Percentiles rank a stretch among this genome's conserved stretches.
These are phyloP conservation scores for Strongylocentrotus purpuratus DNA, from an alignment of 35 echinoderm and acorn worm genomes.

Conservation along the genomic window DNA sequence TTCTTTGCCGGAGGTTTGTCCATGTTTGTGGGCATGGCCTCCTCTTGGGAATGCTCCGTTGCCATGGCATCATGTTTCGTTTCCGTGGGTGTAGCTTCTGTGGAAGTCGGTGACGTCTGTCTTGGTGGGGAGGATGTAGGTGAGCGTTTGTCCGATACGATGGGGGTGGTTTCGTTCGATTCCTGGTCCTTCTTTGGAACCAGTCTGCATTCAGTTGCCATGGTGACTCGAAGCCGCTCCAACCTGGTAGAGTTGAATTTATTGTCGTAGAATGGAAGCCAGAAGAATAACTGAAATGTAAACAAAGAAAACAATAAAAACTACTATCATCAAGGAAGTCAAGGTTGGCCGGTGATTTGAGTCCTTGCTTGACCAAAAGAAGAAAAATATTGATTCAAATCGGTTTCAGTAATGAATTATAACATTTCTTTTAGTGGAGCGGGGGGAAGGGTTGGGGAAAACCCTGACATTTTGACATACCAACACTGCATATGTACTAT, in stretches of 20 bases:
- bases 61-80: not conserved
- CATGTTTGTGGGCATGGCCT: not conserved
- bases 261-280: constrained; percentile 77
- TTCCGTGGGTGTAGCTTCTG: not conserved
- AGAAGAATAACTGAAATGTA: constrained; percentile 58
- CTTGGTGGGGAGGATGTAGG: not conserved
- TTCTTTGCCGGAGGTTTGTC: not conserved
- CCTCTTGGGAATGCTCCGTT: not conserved
- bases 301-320: not conserved
- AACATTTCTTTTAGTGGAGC: too few species aligned
- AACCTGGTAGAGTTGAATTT: constrained; percentile 63
- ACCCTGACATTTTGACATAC: too few species aligned
- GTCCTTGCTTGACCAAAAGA: not conserved
- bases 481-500: too few species aligned
- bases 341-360: not conserved
- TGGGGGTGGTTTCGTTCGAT: not conserved
- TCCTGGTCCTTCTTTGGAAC: not conserved
- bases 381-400: not conserved
- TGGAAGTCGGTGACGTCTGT: not conserved
- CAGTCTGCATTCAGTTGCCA: not conserved
- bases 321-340: not conserved
- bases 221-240: constrained; percentile 43
- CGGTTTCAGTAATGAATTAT: not conserved
- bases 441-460: too few species aligned
- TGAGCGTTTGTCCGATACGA: not conserved